These are phyloP conservation scores for Lordiphosa fenestrarum DNA, from an alignment of 2,888 invertebrate genomes.

Conservation along the genomic window DNA sequence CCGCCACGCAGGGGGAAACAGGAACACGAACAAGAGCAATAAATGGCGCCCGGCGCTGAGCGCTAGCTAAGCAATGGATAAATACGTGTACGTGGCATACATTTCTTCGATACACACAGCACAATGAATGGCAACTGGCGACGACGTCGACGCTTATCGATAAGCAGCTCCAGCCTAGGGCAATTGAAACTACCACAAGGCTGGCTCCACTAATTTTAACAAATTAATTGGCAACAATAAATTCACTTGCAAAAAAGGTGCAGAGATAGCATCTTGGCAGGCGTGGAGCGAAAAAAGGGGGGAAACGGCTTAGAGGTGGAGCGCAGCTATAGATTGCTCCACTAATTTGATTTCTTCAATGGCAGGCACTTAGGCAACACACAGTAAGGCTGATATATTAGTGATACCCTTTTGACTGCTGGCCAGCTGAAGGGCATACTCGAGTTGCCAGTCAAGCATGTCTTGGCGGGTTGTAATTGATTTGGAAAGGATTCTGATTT, in stretches of 20 bases:
- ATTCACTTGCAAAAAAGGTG: slow-evolving; percentile 71
- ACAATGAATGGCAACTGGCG: slow-evolving; percentile 19
- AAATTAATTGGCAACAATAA: slow-evolving; percentile 79
- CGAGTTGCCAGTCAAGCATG: background rate
- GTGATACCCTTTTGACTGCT: slow-evolving; percentile 26
- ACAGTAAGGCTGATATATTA: slow-evolving; percentile 46
- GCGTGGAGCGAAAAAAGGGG: background rate
- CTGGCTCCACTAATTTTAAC: slow-evolving; percentile 75
- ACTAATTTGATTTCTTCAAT: slow-evolving; percentile 72
- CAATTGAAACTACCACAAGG: slow-evolving; percentile 69
- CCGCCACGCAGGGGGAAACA: slow-evolving; percentile 11
- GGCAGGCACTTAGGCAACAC: slow-evolving; percentile 58
- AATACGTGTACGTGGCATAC: slow-evolving; percentile 74
- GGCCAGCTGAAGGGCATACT: background rate
- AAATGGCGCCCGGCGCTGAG: slow-evolving; percentile 55
- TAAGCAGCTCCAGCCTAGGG: slow-evolving; percentile 56
- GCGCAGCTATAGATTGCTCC: slow-evolving; percentile 56
- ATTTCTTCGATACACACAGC: slow-evolving; percentile 37
- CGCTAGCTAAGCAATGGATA: slow-evolving; percentile 73
- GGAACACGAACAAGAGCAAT: slow-evolving; percentile 37
- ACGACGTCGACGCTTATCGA: slow-evolving; percentile 59
- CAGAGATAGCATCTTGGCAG: slow-evolving; percentile 56
- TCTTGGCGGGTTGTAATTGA: no score
- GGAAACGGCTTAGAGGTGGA: background rate
- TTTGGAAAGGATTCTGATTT: no score